Evolutionary conservation across 1,140 invertebrate species (phyloP), one percentile per base, ranked within the genome.

Genomic region (Drosophila prosaltans): DNA sequence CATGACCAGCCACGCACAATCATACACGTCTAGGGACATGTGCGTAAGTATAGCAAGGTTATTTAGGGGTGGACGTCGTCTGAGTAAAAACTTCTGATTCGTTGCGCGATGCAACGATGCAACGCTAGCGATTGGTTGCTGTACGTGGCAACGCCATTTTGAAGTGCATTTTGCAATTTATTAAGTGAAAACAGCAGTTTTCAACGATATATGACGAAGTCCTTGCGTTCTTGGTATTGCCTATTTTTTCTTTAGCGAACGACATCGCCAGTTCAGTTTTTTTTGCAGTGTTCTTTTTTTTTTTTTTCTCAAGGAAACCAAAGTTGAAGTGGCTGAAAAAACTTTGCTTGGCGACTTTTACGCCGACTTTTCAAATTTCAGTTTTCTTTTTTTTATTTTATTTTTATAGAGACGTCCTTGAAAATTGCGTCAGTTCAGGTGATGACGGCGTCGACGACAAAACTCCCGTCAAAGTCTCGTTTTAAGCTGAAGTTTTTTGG

Each of bases 371-470:
- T 70, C 39, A 36, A 55, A 60, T 43, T 68, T 45, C 41, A 39
- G 41, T 69, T 63, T 76, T 45, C 72, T 63, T 65, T 41, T 41
- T 16, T 72, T 30, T 21, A 45, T 60, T n/a, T 45, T 68, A 30
- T 67, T 60, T 48, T 60, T 91, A 91, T 81, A 86, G 80, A 86
- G 90, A 90, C 90, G 90, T 86, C 90, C 90, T 91, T 91, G 90
- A 91, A 91, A 91, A 91, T 73, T 84, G 71, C 30, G 51, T 57
- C 30, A 54, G 66, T 65, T 69, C 65, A 75, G 73, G 73, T 75
- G 73, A 61, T 45, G 65, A 72, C 45, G 45, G 16, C 45, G 45
- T 21, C 45, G 45, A 21, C 45, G 21, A 48, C 16, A 24, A 68
- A 76, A 77, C 74, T 77, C 73, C 61, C 65, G 74, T 70, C 67